phyloP scores from a whole-genome alignment of 2,888 invertebrate genomes.

The Spialia ferax region DNA sequence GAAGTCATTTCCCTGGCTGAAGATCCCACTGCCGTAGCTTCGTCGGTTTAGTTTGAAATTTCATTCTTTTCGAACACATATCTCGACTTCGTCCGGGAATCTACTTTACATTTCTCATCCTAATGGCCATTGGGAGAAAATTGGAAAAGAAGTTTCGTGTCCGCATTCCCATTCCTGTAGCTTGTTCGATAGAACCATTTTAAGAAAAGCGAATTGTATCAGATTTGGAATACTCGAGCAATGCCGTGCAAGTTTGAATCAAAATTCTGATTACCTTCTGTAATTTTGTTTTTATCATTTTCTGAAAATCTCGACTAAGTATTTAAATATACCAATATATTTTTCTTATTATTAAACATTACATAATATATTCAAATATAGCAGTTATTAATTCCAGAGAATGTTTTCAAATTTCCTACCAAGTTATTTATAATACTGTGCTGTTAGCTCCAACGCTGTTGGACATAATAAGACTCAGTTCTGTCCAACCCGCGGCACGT shows the following conservation, averaged over 20 bases:
- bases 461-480: slow-evolving; percentile 35
- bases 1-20: slow-evolving; percentile 59
- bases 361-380: too few relatives aligned
- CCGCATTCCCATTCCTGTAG: slow-evolving; percentile 62
- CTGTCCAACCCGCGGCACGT: slow-evolving; percentile 25
- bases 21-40: slow-evolving; percentile 58
- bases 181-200: slow-evolving; percentile 41
- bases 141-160: slow-evolving; percentile 83
- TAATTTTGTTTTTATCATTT: slow-evolving; percentile 12
- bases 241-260: slow-evolving; percentile 14
- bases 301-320: neutral
- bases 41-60: slow-evolving; percentile 78
- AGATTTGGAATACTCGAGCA: slow-evolving; percentile 28
- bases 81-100: slow-evolving; percentile 81
- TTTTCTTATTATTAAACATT: neutral
- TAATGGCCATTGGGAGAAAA: slow-evolving; percentile 86
- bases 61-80: slow-evolving; percentile 83
- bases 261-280: slow-evolving; percentile 10
- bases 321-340: neutral
- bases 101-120: slow-evolving; percentile 86
- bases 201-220: slow-evolving; percentile 37
- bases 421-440: slow-evolving; percentile 27
- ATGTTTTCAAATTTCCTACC: neutral
- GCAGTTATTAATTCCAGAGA: neutral
- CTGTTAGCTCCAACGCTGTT: slow-evolving; percentile 10